Base-by-base conservation (phyloP, 2,797 vertebrate genomes). In the Poeciliopsis presidionis region DNA sequence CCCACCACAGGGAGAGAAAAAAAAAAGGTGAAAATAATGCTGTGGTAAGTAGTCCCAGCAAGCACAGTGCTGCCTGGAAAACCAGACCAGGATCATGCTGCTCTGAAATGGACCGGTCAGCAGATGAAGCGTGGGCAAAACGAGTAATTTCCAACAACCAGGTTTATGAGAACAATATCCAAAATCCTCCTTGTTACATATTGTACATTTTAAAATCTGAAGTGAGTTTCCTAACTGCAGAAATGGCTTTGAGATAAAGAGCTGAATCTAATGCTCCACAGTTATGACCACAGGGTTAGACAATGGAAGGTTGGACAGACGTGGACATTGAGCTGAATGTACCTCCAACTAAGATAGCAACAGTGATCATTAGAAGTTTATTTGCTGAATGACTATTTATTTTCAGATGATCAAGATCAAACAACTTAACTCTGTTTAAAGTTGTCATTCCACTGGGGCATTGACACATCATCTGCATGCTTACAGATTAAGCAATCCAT, bases 11-110 rank as follows among this genome's bases (percentile, higher is more conserved):
- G 89, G 90, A 90, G 82, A 57, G 73, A 57, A 85, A 82, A 78
- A 45, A 45, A 91, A 91, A 93, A 90, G 91, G 90, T 89, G 92
- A 92, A 95, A 94, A 88, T 95, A 94, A 94, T 92, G 91, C 93
- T 92, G 90, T 92, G 91, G 92, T 89, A 96, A 95, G 95, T 95
- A 96, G 96, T 94, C 81, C 95, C 94, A 92, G 93, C 89, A 77
- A 83, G 63, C 73, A 72, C 46, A 49, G 59, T 36, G 87, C 86
- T 77, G 83, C 76, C 73, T 74, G 83, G 86, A 94, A 96, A 94
- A 92, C 87, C 92, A 18, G 94, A 84, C 84, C 82, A 14, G 90
- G 93, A 94, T 80, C 74, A 0, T 2, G 14, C 39, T 2, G 45
- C 4, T 76, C 25, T 65, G 84, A 84, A 88, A 71, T 55, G 87